Base-by-base conservation (phyloP, 2,888 invertebrate genomes). In the Chloromyia formosa region DNA sequence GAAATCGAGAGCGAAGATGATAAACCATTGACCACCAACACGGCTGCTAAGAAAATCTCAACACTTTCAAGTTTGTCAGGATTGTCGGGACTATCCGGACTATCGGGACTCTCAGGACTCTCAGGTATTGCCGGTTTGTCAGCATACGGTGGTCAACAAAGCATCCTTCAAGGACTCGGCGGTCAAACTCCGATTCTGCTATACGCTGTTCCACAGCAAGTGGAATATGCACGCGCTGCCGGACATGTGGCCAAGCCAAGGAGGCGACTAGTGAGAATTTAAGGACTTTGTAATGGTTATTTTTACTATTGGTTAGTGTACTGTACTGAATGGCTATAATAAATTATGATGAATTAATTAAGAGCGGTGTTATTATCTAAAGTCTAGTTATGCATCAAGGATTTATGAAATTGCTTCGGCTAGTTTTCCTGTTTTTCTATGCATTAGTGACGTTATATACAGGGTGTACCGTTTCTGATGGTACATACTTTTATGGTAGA, bases 31-130 rank as follows among this genome's bases (percentile, higher is more conserved):
- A 10, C 14, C 7, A 9, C 35, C 4, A 71, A 27, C 10, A 40
- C 12, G n/a, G 71, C 56, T 4, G 58, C 71, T 7, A 71, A 71
- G 71, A 71, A 71, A 71, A 58, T 71, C 16, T 66, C 66, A 12
- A 49, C 45, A 49, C 42, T 42, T 9, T 20, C 45, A 49, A 20
- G 42, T 22, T 49, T 66, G 14, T 12, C 18, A 20, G 71, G 71
- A 71, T 40, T 58, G 27, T 64, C 64, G 5, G 64, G 64, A 42
- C 40, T 35, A 1, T 16, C 40, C 40, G 9, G 40, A 9, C 18
- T 64, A 9, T 12, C 18, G 22, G 71, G 71, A 71, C 42, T 58
- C 7, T 71, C 71, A 12, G 71, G 71, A 58, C 12, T 71, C 5
- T 2, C 23, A 5, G 58, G 71, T 22, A 4, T 71, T 14, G 4